phyloP scores from a whole-genome alignment of 2,113 vertebrate genomes.

The Cyprinodon variegatus region DNA sequence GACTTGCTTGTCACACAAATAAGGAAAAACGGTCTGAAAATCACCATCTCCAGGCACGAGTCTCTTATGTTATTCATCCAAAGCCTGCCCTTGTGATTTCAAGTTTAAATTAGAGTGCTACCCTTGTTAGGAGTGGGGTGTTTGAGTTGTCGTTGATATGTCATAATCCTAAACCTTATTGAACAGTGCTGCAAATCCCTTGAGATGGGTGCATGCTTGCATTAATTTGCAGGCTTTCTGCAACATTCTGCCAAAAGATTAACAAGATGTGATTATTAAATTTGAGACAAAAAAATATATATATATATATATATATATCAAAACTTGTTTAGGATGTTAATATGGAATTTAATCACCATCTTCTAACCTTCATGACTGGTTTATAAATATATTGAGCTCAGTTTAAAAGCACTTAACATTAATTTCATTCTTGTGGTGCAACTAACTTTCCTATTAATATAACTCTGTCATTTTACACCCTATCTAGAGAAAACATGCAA shows the following conservation, averaged over 20 bases:
- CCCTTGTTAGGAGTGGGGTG: conserved; percentile 22
- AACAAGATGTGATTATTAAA: background rate
- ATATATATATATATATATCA: background rate
- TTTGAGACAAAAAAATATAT: background rate
- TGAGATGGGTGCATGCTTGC: conserved; percentile 9
- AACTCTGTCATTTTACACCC: conserved; percentile 44
- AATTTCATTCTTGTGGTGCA: conserved; percentile 53
- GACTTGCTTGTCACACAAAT: conserved; percentile 68
- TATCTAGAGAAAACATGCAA: conserved; percentile 22
- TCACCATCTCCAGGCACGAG: conserved; percentile 15
- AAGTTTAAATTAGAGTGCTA: conserved; percentile 39
- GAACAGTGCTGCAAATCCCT: conserved; percentile 42
- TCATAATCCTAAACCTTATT: conserved; percentile 37
- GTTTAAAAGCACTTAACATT: conserved; percentile 15
- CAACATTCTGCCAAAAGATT: background rate
- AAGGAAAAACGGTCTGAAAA: conserved; percentile 57
- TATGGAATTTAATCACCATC: conserved; percentile 5
- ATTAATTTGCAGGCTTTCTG: conserved; percentile 33
- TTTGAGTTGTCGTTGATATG: conserved; percentile 29
- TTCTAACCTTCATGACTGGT: conserved; percentile 13
- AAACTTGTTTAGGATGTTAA: background rate
- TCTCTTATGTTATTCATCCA: conserved; percentile 42
- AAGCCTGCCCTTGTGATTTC: conserved; percentile 27
- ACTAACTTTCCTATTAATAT: conserved; percentile 65
- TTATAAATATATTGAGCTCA: conserved; percentile 20